Evolutionary conservation across 2,888 invertebrate species (phyloP), one percentile per base, ranked within the genome.

Genomic region (Amblyjoppa fuscipennis): DNA sequence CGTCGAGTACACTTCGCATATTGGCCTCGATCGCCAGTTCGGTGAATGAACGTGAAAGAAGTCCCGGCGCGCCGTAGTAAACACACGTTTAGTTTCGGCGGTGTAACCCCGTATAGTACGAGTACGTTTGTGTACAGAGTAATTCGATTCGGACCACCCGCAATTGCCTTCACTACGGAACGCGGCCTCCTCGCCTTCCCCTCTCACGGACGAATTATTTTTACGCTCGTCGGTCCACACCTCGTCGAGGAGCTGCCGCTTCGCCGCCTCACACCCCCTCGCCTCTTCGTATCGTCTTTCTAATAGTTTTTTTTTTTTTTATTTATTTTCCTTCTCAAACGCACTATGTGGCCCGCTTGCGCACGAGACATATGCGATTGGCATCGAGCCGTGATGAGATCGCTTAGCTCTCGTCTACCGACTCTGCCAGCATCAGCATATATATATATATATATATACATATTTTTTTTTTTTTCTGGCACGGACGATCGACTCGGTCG

Each of bases 111-210:
- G 73, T 79, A 31, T 79, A 79, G 70, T 79, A 83, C 75, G 80
- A 81, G 75, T 5, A 71, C 78, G 64, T 81, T 85, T 81, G 69
- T 82, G 76, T 76, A 74, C 78, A 16, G 73, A 73, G 71, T 74
- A 81, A 85, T 85, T 78, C 69, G 81, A 84, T 84, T 81, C 64
- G 64, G 81, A 79, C 78, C 78, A 78, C 74, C 73, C 81, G 78
- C 81, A 78, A 81, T 78, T 53, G 77, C 61, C 69, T 59, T 31
- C 20, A 34, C 34, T 5, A 6, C 31, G 34, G 31, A 31, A 16
- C 28, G 61, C 31, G 28, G n/a, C 34, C 61, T 7, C 16, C 20
- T 71, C n/a, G 31, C 53, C 66, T 74, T 6, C 71, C 66, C 20
- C 61, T 59, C 38, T 16, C 13, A 16, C 53, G 81, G 56, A 76